Conservation (phyloP, 1,140 invertebrate genomes). For the Cepaea nemoralis region DNA sequence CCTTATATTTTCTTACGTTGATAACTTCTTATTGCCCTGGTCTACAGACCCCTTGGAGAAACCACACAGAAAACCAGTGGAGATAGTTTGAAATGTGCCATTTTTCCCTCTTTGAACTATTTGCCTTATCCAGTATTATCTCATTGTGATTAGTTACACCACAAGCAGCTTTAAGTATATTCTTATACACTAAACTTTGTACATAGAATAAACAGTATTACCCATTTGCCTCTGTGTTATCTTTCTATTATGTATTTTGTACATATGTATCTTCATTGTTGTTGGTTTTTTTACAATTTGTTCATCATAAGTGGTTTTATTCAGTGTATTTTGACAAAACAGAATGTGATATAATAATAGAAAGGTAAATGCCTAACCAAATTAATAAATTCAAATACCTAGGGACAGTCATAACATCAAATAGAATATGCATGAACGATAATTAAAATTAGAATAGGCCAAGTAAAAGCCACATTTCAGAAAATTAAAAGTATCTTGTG, state of each 20-base stretch:
- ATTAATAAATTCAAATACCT: too few relatives aligned
- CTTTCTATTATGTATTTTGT: too few relatives aligned
- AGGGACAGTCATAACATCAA: too few relatives aligned
- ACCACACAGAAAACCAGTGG: not conserved
- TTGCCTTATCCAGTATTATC: not conserved
- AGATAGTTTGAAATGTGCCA: conserved; percentile 23
- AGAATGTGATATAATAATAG: too few relatives aligned
- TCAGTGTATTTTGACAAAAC: too few relatives aligned
- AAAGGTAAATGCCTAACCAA: too few relatives aligned
- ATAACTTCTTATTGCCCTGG: not conserved
- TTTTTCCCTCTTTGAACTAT: not conserved
- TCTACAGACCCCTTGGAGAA: not conserved
- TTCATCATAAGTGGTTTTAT: not conserved
- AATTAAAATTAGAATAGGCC: too few relatives aligned
- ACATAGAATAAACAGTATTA: not conserved
- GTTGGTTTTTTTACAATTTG: not conserved
- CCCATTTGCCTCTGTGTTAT: not conserved
- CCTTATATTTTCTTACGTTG: too few relatives aligned
- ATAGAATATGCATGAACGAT: too few relatives aligned
- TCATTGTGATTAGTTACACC: not conserved
- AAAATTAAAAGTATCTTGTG: too few relatives aligned
- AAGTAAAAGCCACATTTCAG: too few relatives aligned
- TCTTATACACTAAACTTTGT: not conserved
- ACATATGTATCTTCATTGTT: too few relatives aligned
- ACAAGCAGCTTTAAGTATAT: not conserved